phyloP scores from a whole-genome alignment of 2,113 vertebrate species.

The Chlorocebus sabaeus region DNA sequence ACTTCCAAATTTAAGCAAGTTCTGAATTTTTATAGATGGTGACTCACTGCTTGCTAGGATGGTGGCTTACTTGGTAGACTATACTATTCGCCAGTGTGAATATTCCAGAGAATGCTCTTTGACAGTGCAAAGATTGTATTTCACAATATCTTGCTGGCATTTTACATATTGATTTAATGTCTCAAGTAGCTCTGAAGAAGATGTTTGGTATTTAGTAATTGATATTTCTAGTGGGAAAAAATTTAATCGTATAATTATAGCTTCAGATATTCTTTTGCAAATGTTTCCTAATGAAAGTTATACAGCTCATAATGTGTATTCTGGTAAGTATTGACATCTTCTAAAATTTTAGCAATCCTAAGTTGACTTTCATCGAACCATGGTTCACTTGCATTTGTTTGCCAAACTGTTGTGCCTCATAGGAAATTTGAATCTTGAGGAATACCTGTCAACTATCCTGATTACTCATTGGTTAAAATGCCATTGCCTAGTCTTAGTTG shows the following conservation, averaged over 20 bases:
- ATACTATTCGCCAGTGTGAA: not conserved
- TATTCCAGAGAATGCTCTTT: conserved; percentile 39
- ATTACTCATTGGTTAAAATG: conserved; percentile 54
- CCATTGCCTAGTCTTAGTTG: conserved; percentile 37
- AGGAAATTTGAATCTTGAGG: conserved; percentile 17
- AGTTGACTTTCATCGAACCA: not conserved
- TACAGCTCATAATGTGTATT: not conserved
- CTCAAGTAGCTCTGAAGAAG: not conserved
- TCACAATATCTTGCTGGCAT: conserved; percentile 44
- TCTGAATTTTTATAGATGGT: conserved; percentile 16
- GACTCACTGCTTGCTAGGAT: not conserved
- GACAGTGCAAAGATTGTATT: conserved; percentile 7
- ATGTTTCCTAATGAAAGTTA: conserved; percentile 2
- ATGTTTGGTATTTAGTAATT: conserved; percentile 46
- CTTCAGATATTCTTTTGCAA: not conserved
- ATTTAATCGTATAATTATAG: not conserved
- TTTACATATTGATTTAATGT: conserved; percentile 53
- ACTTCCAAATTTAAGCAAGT: conserved; percentile 24
- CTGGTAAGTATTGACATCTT: not conserved
- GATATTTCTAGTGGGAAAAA: conserved; percentile 45
- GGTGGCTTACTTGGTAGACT: conserved; percentile 19
- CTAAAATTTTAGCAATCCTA: not conserved
- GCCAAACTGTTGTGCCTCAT: not conserved
- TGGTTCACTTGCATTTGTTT: not conserved
- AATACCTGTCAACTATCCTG: conserved; percentile 30